Base-by-base conservation (phyloP, 2,888 invertebrate species). In the Ormia ochracea region DNA sequence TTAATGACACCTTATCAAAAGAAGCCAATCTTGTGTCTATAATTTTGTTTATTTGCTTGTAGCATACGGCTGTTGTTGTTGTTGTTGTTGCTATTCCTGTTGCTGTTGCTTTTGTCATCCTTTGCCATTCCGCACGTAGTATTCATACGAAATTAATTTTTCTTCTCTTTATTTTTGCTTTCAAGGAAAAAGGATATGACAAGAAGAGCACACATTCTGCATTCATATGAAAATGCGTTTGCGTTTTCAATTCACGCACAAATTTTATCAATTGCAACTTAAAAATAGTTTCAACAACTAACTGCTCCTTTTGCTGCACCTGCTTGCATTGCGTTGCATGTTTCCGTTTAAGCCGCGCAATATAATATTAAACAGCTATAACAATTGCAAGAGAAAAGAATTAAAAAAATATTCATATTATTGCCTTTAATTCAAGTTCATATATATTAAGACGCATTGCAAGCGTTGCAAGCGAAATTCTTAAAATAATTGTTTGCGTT, bases 1-100 rank as follows among this genome's bases (percentile, higher is more conserved):
- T 85, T 85, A 84, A 85, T 85, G 84, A 85, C 85, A 83, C 81
- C 83, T 85, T 84, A 85, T 85, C 83, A 85, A 84, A 84, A 83
- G 76, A 80, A 82, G 79, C 81, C 84, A 84, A 85, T 85, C 85
- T 83, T 75, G 77, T 85, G 83, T 84, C 85, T 84, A 85, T 83
- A 85, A 83, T 85, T 85, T 84, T 83, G 50, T 74, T 68, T 63
- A 38, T 65, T 43, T 74, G 41, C 43, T 66, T 26, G 6, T 56
- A 23, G 19, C 12, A 17, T 41, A 1, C 23, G n/a, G 23, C 9
- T 36, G 26, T 48, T 38, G 26, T 63, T 72, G 23, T 59, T 59
- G 48, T 59, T 31, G 7, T 31, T 61, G 48, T 26, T n/a, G 9
- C 21, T 26, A n/a, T 61, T 70, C 41, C 41, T n/a, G n/a, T n/a